Evolutionary conservation across 2,797 vertebrate genomes (phyloP).

Genomic region (Tragopan temminckii): DNA sequence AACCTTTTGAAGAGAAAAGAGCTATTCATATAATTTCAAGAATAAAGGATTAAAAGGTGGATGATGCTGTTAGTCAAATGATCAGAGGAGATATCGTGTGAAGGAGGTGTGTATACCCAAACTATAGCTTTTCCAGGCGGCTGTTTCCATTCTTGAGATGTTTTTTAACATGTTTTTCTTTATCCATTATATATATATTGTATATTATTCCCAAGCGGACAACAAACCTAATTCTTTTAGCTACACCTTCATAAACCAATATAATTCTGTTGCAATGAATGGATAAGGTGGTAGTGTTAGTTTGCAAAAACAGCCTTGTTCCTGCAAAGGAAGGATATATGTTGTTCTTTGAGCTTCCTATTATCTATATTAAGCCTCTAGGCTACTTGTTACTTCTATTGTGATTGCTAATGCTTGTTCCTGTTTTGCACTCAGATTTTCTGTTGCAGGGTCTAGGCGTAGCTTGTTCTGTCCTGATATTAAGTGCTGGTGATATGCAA

Average conservation of each 20-base stretch:
- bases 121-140: neutral
- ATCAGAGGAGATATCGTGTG: neutral
- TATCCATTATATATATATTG: neutral
- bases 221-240: slow-evolving; percentile 18
- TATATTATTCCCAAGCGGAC: slow-evolving; percentile 17
- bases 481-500: neutral
- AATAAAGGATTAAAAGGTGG: neutral
- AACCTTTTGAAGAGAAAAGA: neutral
- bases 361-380: slow-evolving; percentile 50
- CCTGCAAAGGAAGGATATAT: neutral
- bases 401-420: slow-evolving; percentile 27
- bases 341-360: slow-evolving; percentile 28
- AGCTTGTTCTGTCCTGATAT: neutral
- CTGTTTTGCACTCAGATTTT: slow-evolving; percentile 1
- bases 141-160: neutral
- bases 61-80: neutral
- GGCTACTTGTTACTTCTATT: slow-evolving; percentile 51
- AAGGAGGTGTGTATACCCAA: neutral
- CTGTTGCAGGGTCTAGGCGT: neutral
- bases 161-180: neutral
- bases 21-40: slow-evolving; percentile 6
- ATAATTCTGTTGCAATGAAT: slow-evolving; percentile 15
- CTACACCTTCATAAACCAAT: slow-evolving; percentile 22
- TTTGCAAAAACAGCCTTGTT: slow-evolving; percentile 19
- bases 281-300: neutral